These are phyloP conservation scores for Teinopalpus imperialis DNA, from an alignment of 2,888 invertebrate genomes.

Conservation along the genomic window DNA sequence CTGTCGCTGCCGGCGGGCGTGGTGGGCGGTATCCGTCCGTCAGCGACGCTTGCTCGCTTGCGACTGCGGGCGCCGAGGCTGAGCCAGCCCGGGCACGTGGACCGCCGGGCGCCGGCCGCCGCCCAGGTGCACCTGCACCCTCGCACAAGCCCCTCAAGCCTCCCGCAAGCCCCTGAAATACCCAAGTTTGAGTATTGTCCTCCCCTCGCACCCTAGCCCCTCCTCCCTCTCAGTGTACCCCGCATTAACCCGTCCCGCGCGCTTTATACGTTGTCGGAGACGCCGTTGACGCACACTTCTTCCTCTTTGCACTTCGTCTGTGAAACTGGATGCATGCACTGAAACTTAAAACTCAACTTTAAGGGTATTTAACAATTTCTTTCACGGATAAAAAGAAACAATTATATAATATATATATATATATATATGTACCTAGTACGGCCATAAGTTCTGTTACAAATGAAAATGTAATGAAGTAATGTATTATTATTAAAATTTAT, in stretches of 20 bases:
- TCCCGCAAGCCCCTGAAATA: slow-evolving; percentile 25
- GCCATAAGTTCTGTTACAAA: too few relatives aligned
- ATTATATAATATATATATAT: too few relatives aligned
- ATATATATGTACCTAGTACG: too few relatives aligned
- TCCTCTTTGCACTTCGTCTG: slow-evolving; percentile 30
- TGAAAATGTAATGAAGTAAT: too few relatives aligned
- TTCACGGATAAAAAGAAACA: too few relatives aligned
- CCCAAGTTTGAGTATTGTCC: slow-evolving; percentile 30
- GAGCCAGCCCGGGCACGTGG: slow-evolving; percentile 66
- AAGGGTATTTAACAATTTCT: slow-evolving; percentile 22
- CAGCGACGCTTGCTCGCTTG: slow-evolving; percentile 52
- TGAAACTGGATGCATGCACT: slow-evolving; percentile 29
- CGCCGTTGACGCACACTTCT: slow-evolving; percentile 25
- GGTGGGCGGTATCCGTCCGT: slow-evolving; percentile 34
- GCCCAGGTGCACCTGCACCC: slow-evolving; percentile 72
- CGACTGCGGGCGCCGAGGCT: slow-evolving; percentile 52
- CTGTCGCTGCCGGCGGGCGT: slow-evolving; percentile 43
- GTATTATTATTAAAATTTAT: too few relatives aligned
- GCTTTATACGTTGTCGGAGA: slow-evolving; percentile 19
- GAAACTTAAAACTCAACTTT: slow-evolving; percentile 30
- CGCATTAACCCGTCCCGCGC: slow-evolving; percentile 32
- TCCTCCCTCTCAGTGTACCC: slow-evolving; percentile 30
- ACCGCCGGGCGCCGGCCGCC: slow-evolving; percentile 60
- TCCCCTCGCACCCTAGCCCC: slow-evolving; percentile 27
- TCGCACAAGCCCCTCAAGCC: slow-evolving; percentile 33